Percentiles rank a stretch among this genome's conserved stretches.
These are phyloP conservation scores for Brassicogethes aeneus DNA, from an alignment of 2,888 invertebrate species.

Conservation along the genomic window DNA sequence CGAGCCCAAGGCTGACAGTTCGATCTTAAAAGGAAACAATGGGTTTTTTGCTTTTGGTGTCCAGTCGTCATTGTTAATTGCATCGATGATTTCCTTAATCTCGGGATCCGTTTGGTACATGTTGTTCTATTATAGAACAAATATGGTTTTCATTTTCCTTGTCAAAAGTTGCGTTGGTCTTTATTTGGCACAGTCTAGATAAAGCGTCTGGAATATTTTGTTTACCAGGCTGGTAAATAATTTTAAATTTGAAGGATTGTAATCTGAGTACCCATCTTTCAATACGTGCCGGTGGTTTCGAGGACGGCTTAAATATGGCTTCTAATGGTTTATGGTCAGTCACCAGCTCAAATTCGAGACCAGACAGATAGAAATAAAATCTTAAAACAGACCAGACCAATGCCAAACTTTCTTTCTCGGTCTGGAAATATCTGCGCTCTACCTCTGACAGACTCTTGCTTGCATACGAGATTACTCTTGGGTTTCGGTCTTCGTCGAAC, in stretches of 20 bases:
- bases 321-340: slow-evolving; percentile 32
- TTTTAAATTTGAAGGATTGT: slow-evolving; percentile 12
- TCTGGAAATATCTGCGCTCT: slow-evolving; percentile 27
- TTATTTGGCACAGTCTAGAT: slow-evolving; percentile 15
- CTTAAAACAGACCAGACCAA: slow-evolving; percentile 34
- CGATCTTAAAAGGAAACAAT: slow-evolving; percentile 14
- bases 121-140: slow-evolving; percentile 10
- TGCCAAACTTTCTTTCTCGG: slow-evolving; percentile 34
- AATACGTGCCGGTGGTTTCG: slow-evolving; percentile 19
- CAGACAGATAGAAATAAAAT: slow-evolving; percentile 36
- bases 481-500: slow-evolving; percentile 14
- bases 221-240: neutral
- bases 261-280: slow-evolving; percentile 22
- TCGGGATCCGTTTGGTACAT: slow-evolving; percentile 8
- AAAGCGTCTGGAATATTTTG: slow-evolving; percentile 14
- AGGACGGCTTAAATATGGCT: slow-evolving; percentile 22
- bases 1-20: slow-evolving; percentile 17
- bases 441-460: slow-evolving; percentile 19
- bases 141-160: slow-evolving; percentile 15
- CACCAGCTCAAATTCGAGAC: slow-evolving; percentile 32
- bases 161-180: slow-evolving; percentile 13
- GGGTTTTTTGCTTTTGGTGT: slow-evolving; percentile 10
- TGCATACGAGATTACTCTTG: slow-evolving; percentile 21
- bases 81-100: neutral
- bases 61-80: slow-evolving; percentile 11